Evolutionary conservation across 2,888 invertebrate species (phyloP).

Genomic region (Hedya salicella): DNA sequence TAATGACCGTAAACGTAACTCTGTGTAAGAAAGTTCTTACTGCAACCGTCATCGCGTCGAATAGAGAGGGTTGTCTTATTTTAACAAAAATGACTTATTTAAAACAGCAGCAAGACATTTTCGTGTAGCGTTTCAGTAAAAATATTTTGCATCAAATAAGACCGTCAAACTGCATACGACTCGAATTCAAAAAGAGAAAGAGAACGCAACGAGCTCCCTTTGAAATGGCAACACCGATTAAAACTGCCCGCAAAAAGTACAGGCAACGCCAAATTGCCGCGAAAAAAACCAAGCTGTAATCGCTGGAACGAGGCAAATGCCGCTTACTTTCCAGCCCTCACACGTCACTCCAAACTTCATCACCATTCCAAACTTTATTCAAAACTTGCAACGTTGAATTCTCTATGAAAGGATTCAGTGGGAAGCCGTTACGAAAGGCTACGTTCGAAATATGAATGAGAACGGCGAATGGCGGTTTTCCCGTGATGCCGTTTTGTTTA

Average conservation of each 20-base stretch:
- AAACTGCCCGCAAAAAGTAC: constrained; percentile 77
- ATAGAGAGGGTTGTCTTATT: too few relatives aligned
- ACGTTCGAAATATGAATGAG: constrained; percentile 70
- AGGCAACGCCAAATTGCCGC: constrained; percentile 71
- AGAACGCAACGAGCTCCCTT: constrained; percentile 58
- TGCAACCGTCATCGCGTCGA: too few relatives aligned
- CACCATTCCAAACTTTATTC: neutral
- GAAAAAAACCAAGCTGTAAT: constrained; percentile 75
- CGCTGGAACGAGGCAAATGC: constrained; percentile 62
- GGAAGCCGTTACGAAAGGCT: neutral
- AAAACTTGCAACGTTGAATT: neutral
- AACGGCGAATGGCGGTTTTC: constrained; percentile 65
- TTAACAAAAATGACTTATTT: too few relatives aligned
- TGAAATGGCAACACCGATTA: constrained; percentile 79
- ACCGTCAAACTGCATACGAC: constrained; percentile 38
- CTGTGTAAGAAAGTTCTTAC: too few relatives aligned
- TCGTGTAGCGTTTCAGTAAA: neutral
- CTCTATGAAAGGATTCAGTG: neutral
- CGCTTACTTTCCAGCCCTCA: constrained; percentile 3
- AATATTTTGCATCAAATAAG: constrained; percentile 13
- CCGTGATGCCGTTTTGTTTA: constrained; percentile 66
- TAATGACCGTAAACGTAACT: too few relatives aligned
- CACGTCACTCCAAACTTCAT: neutral
- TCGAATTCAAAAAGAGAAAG: constrained; percentile 54
- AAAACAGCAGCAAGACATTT: neutral